Percentiles rank a stretch among this genome's conserved stretches.
These are phyloP conservation scores for Muscicapa striata DNA, from an alignment of 2,797 vertebrate species.

Conservation along the genomic window DNA sequence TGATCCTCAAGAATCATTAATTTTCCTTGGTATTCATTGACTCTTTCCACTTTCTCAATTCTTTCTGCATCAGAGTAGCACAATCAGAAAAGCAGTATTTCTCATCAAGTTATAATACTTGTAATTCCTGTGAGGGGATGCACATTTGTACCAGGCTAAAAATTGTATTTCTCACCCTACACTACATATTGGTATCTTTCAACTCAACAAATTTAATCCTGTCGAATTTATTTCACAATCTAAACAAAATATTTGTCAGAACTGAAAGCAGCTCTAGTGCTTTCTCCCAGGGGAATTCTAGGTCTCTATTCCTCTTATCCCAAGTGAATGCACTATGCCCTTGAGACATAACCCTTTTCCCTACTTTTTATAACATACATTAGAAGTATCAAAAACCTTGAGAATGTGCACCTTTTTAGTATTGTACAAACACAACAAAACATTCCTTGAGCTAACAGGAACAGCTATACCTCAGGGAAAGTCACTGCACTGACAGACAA, in stretches of 20 bases:
- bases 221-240: not conserved
- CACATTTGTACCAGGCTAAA: not conserved
- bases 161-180: not conserved
- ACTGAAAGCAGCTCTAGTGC: not conserved
- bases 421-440: not conserved
- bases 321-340: not conserved
- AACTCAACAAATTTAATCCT: not conserved
- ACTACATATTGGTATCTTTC: not conserved
- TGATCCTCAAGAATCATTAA: not conserved
- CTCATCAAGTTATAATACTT: not conserved
- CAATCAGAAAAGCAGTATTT: not conserved
- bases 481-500: not conserved
- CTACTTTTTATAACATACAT: not conserved
- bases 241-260: not conserved
- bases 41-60: not conserved
- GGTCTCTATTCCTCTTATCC: not conserved
- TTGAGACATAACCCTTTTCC: not conserved
- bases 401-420: not conserved
- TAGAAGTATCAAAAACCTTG: not conserved
- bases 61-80: not conserved
- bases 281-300: not conserved
- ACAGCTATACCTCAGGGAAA: not conserved
- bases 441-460: not conserved
- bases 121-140: not conserved
- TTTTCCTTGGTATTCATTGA: not conserved